A percentile compares a stretch with the other conserved stretches of the same genome.
Conservation (phyloP, 2,797 vertebrate species). For the Schizopygopsis malacanthus region DNA sequence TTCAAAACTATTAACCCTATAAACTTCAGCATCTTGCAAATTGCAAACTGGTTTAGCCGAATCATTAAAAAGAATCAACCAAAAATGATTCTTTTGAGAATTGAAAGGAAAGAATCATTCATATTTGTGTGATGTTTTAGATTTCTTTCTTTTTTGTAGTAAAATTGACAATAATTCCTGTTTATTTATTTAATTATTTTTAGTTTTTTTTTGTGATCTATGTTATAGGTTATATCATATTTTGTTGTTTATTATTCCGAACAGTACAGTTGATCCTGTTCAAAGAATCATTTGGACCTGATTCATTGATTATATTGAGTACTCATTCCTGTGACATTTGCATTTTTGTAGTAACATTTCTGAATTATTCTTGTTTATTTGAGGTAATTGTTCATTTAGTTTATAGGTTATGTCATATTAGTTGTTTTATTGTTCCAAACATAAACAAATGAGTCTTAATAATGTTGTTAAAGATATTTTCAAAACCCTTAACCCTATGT, state of each 20-base stretch:
- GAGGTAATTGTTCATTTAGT: not conserved
- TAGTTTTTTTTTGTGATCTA: not conserved
- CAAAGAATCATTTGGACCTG: not conserved
- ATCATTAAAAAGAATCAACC: not conserved
- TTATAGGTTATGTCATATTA: not conserved
- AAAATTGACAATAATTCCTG: not conserved
- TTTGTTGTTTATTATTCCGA: not conserved
- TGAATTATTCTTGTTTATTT: not conserved
- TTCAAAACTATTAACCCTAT: not conserved
- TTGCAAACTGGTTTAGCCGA: not conserved
- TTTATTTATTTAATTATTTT: not conserved
- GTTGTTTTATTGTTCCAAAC: not conserved
- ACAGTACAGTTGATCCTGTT: not conserved
- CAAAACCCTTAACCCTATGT: not conserved
- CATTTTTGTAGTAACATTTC: not conserved
- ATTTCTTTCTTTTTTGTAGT: not conserved
- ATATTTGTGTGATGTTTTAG: not conserved
- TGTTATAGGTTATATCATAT: not conserved
- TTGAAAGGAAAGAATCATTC: not conserved
- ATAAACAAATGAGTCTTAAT: not conserved
- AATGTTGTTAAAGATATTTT: not conserved
- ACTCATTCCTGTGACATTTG: not conserved
- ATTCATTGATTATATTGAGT: not conserved
- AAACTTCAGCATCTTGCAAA: not conserved
- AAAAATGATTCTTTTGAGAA: not conserved